A percentile compares a stretch with the other conserved stretches of the same genome.
phyloP scores from a whole-genome alignment of 2,113 vertebrate genomes.

The Sorex araneus region DNA sequence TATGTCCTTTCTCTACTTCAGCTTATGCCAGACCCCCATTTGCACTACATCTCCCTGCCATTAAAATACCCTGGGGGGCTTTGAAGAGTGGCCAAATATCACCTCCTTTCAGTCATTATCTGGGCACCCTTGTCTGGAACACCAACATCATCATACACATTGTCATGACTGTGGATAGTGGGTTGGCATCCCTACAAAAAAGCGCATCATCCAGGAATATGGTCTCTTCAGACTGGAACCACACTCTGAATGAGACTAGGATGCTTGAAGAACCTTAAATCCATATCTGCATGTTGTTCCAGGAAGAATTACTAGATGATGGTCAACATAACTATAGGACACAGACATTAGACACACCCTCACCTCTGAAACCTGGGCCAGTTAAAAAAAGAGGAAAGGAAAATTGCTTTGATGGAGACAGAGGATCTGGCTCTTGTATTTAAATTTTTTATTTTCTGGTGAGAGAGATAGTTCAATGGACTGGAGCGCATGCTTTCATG shows the following conservation, averaged over 20 bases:
- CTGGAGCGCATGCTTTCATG: too few species aligned
- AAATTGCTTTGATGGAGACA: too few species aligned
- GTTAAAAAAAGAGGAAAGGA: too few species aligned
- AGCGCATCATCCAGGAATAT: too few species aligned
- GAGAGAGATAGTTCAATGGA: too few species aligned
- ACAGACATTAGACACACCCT: too few species aligned
- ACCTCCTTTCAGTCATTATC: neutral
- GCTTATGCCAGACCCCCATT: neutral
- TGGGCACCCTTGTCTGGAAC: neutral
- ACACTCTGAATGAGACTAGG: neutral
- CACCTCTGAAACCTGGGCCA: too few species aligned
- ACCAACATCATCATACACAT: accelerated
- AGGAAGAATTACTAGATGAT: too few species aligned
- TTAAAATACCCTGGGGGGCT: neutral
- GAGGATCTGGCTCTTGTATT: too few species aligned
- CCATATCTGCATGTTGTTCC: too few species aligned
- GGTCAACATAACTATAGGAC: too few species aligned
- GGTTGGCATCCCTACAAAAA: neutral
- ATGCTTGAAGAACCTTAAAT: neutral
- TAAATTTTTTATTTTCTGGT: too few species aligned
- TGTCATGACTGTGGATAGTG: neutral
- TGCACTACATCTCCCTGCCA: neutral
- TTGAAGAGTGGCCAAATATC: neutral
- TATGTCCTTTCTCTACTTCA: neutral
- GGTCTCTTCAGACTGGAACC: neutral